phyloP scores from a whole-genome alignment of 2,888 invertebrate genomes.

The Schizotus pectinicornis region DNA sequence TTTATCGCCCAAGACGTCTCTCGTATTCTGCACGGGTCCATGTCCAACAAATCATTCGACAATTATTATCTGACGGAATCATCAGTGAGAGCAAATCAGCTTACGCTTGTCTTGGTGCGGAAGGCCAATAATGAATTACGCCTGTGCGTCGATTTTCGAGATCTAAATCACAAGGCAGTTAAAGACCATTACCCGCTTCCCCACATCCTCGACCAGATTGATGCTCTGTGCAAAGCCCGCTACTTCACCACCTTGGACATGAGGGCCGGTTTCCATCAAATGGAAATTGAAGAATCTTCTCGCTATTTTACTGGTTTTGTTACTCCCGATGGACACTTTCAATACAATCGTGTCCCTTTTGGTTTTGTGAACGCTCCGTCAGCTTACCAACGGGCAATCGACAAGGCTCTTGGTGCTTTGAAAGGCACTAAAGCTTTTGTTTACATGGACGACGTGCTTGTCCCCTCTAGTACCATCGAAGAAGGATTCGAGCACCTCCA shows the following conservation, averaged over 20 bases:
- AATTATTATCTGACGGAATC: too few species aligned
- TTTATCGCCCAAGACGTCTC: too few species aligned
- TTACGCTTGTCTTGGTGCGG: too few species aligned
- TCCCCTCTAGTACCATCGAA: slow-evolving; percentile 28
- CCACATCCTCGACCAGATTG: slow-evolving; percentile 32
- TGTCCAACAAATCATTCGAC: too few species aligned
- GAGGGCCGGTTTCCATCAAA: slow-evolving; percentile 35
- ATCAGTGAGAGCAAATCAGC: too few species aligned
- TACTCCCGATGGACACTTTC: slow-evolving; percentile 31
- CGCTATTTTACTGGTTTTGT: slow-evolving; percentile 32
- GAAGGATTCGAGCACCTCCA: slow-evolving; percentile 28
- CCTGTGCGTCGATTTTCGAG: too few species aligned
- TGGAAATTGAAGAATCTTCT: slow-evolving; percentile 31
- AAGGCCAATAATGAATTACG: too few species aligned
- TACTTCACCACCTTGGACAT: slow-evolving; percentile 38
- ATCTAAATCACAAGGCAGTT: too few species aligned
- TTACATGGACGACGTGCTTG: slow-evolving; percentile 35
- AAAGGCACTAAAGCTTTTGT: slow-evolving; percentile 30
- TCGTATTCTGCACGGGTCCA: too few species aligned
- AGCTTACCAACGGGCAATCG: slow-evolving; percentile 33
- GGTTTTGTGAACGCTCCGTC: slow-evolving; percentile 31
- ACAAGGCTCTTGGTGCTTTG: slow-evolving; percentile 31
- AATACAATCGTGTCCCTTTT: slow-evolving; percentile 35
- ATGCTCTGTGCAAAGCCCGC: slow-evolving; percentile 28
- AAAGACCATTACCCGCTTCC: slow-evolving; percentile 37